Evolutionary conservation across 2,888 invertebrate species (phyloP).

Genomic region (Digitonthophagus gazella): DNA sequence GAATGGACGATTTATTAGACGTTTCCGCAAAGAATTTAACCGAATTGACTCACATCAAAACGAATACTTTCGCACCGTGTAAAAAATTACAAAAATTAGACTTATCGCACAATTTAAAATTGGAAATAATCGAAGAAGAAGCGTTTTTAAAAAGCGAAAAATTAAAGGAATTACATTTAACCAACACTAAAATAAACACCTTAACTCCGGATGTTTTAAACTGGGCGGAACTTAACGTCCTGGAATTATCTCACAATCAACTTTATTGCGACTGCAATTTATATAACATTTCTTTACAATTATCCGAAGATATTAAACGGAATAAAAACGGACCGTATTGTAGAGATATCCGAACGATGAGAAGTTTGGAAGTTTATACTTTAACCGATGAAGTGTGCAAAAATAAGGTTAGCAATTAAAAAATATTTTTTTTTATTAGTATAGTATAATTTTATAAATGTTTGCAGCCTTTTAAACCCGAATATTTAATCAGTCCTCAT

Average conservation of each 20-base stretch:
- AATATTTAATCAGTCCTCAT: constrained; percentile 17
- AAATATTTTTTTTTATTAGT: not conserved
- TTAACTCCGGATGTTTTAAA: constrained; percentile 56
- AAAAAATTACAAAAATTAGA: constrained; percentile 41
- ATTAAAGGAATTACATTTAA: constrained; percentile 61
- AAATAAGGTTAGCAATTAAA: constrained; percentile 25
- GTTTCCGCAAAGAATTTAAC: constrained; percentile 62
- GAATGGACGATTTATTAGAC: constrained; percentile 56
- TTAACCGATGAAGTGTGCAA: constrained; percentile 35
- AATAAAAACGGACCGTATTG: constrained; percentile 42
- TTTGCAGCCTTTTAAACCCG: constrained; percentile 13
- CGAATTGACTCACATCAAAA: constrained; percentile 54
- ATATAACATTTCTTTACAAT: constrained; percentile 41
- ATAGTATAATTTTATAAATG: not conserved
- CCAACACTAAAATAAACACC: constrained; percentile 60
- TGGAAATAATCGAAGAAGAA: constrained; percentile 56
- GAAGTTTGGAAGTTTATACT: constrained; percentile 35
- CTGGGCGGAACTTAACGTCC: constrained; percentile 56
- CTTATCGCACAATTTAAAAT: constrained; percentile 40
- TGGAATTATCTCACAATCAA: constrained; percentile 63
- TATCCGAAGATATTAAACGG: constrained; percentile 38
- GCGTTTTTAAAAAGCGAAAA: constrained; percentile 57
- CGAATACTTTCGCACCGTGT: constrained; percentile 43
- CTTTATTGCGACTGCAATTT: constrained; percentile 64
- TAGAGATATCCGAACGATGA: constrained; percentile 36